A percentile compares a stretch with the other conserved stretches of the same genome.
Evolutionary conservation across 2,888 invertebrate species (phyloP).

Genomic region (Gymnocheta viridis): DNA sequence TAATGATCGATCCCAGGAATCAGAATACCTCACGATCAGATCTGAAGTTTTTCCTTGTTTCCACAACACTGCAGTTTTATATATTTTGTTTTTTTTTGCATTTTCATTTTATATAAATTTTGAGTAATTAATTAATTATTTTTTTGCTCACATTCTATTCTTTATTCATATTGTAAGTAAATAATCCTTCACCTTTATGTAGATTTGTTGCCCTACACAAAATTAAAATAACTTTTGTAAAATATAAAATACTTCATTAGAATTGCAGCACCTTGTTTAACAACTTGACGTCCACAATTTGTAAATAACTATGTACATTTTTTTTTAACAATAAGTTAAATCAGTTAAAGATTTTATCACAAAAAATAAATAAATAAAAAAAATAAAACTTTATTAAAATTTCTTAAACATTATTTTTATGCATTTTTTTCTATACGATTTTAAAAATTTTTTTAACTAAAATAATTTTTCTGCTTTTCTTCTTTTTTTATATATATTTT

Average conservation of each 20-base stretch:
- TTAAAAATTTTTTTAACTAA: constrained; percentile 57
- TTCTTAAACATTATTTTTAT: constrained; percentile 32
- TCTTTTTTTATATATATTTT: constrained; percentile 73
- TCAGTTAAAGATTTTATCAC: constrained; percentile 34
- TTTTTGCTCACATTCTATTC: background rate
- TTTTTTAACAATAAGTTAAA: constrained; percentile 57
- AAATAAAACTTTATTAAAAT: background rate
- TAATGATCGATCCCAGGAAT: too few relatives aligned
- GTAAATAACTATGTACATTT: constrained; percentile 35
- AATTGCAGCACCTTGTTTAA: constrained; percentile 17
- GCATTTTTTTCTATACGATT: constrained; percentile 56
- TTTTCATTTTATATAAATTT: background rate
- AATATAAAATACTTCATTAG: background rate
- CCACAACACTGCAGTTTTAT: too few relatives aligned
- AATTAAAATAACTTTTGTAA: background rate
- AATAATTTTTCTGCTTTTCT: constrained; percentile 73
- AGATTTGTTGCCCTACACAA: background rate
- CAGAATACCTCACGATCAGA: too few relatives aligned
- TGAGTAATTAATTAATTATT: background rate
- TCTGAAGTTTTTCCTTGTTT: too few relatives aligned
- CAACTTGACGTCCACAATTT: constrained; percentile 8
- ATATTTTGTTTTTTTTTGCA: too few relatives aligned
- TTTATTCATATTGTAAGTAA: constrained; percentile 13
- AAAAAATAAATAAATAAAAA: background rate
- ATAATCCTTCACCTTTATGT: constrained; percentile 4